These are phyloP conservation scores for Origma solitaria DNA, from an alignment of 2,113 vertebrate species.

Conservation along the genomic window DNA sequence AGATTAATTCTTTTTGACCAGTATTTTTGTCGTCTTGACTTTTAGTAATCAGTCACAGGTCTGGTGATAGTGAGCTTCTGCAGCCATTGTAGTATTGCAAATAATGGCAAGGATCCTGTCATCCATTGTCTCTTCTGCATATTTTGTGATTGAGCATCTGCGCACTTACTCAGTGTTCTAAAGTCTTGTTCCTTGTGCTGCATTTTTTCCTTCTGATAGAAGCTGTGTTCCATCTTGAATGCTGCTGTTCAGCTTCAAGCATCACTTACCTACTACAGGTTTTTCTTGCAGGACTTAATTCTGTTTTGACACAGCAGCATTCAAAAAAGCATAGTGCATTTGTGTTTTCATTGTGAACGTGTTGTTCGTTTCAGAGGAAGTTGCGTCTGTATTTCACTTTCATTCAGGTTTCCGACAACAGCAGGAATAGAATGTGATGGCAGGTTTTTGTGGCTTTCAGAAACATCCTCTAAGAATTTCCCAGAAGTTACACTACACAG, in stretches of 20 bases:
- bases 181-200: not conserved
- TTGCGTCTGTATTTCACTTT: not conserved
- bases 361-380: slow-evolving; percentile 9
- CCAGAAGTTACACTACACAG: not conserved
- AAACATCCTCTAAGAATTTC: not conserved
- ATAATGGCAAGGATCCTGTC: not conserved
- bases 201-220: slow-evolving; percentile 21
- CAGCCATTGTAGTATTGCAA: not conserved
- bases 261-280: not conserved
- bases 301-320: slow-evolving; percentile 20
- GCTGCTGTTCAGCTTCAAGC: slow-evolving; percentile 21
- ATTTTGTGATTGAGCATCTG: slow-evolving; percentile 4
- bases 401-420: not conserved
- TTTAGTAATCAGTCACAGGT: not conserved
- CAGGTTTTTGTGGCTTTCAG: not conserved
- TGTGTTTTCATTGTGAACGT: slow-evolving; percentile 3
- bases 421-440: not conserved
- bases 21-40: slow-evolving; percentile 14
- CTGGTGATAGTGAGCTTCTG: not conserved
- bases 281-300: slow-evolving; percentile 41
- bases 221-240: slow-evolving; percentile 24
- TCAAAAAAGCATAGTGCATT: not conserved
- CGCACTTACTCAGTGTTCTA: not conserved
- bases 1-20: not conserved
- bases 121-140: not conserved